Conservation (phyloP, 1,140 invertebrate genomes). For the Cyclina sinensis region DNA sequence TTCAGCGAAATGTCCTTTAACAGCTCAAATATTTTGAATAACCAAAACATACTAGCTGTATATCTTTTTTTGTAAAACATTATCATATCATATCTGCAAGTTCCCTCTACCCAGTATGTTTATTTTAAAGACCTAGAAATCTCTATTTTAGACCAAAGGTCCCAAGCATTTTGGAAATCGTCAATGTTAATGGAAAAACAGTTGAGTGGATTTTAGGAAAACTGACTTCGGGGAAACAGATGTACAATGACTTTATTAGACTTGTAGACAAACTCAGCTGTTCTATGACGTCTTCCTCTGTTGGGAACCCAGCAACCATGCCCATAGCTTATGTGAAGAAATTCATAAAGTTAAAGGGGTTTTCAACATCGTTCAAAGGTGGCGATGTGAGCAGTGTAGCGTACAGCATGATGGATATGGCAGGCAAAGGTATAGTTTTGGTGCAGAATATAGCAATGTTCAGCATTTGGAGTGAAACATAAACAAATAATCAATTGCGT, state of each 20-base stretch:
- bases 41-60: no score
- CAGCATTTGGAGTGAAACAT: no score
- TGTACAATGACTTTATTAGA: slow-evolving; percentile 9
- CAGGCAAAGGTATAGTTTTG: slow-evolving; percentile 13
- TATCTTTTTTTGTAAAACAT: no score
- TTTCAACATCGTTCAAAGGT: neutral
- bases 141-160: slow-evolving; percentile 40
- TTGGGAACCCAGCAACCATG: slow-evolving; percentile 16
- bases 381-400: neutral
- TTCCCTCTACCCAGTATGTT: no score
- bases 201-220: slow-evolving; percentile 36
- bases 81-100: no score
- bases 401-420: neutral
- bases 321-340: neutral
- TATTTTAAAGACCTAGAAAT: no score
- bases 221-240: neutral
- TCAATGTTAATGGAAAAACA: slow-evolving; percentile 35
- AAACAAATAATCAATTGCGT: no score
- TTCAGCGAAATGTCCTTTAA: no score
- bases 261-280: neutral
- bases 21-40: no score
- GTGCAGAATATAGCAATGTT: no score
- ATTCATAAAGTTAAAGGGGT: slow-evolving; percentile 1
- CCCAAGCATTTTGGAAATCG: slow-evolving; percentile 47
- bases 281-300: neutral